Evolutionary conservation across 2,797 vertebrate genomes (phyloP).

Genomic region (Sardinella longiceps): DNA sequence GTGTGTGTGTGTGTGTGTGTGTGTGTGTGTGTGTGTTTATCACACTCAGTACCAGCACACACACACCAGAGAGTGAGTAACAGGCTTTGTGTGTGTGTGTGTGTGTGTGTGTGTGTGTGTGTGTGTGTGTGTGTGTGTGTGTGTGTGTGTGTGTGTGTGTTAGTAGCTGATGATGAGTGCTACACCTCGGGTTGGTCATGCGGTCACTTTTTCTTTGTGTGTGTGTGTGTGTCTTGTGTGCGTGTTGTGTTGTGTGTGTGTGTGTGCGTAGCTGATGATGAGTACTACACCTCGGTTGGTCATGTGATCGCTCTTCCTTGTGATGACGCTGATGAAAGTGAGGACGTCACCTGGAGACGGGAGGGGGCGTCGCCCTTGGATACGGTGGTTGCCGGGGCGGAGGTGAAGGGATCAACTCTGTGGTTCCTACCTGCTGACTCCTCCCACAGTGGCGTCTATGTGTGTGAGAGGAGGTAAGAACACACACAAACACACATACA

Average conservation of each 20-base stretch:
- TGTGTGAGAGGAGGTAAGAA: slow-evolving; percentile 66
- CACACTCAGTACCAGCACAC: no score
- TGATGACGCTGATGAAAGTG: neutral
- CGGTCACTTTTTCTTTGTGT: neutral
- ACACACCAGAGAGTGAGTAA: no score
- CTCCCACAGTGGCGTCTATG: slow-evolving; percentile 67
- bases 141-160: no score
- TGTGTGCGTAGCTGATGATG: neutral
- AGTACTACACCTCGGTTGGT: slow-evolving; percentile 40
- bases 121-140: no score
- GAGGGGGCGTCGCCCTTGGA: neutral
- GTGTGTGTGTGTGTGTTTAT: neutral
- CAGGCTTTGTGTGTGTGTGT: no score
- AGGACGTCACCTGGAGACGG: slow-evolving; percentile 58
- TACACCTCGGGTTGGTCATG: neutral
- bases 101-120: neutral
- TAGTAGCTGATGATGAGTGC: neutral
- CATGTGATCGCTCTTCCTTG: slow-evolving; percentile 63
- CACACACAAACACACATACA: neutral
- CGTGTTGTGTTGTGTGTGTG: neutral
- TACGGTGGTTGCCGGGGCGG: slow-evolving; percentile 52
- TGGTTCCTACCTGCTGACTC: slow-evolving; percentile 68
- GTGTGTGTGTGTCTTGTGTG: no score
- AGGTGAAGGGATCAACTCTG: slow-evolving; percentile 52
- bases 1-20: neutral